Percentiles rank a stretch among this genome's conserved stretches.
Evolutionary conservation across 2,113 vertebrate genomes (phyloP).

Genomic region (Poeciliopsis occidentalis): DNA sequence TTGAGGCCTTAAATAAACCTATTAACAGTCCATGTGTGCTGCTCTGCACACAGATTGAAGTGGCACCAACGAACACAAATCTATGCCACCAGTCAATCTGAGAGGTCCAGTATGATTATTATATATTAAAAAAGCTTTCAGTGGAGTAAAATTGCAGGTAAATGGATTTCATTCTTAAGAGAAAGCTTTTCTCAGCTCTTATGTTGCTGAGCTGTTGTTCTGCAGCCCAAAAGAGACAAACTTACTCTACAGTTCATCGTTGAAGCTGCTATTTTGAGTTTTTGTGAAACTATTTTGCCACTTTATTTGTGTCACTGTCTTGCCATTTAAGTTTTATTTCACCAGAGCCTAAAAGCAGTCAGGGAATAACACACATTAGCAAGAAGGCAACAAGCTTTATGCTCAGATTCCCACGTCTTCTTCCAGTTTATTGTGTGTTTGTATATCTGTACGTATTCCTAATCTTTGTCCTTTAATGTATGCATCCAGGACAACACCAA

Average conservation of each 20-base stretch:
- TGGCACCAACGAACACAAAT: conserved; percentile 14
- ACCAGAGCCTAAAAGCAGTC: background rate
- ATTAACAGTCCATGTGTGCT: conserved; percentile 48
- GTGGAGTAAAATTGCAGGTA: no score
- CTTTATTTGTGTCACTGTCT: background rate
- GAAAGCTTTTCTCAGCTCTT: no score
- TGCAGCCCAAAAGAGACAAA: background rate
- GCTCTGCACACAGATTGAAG: conserved; percentile 21
- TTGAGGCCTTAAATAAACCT: conserved; percentile 64
- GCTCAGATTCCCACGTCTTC: background rate
- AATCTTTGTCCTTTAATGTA: conserved; percentile 26
- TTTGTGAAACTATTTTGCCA: background rate
- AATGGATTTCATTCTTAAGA: background rate
- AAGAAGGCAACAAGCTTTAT: background rate
- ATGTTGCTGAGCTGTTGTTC: background rate
- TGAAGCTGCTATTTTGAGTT: background rate
- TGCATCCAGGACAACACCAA: conserved; percentile 87
- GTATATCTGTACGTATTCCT: conserved; percentile 22
- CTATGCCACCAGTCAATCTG: background rate
- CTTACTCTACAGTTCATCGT: background rate
- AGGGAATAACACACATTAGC: background rate
- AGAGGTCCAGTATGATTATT: background rate
- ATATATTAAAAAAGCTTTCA: no score
- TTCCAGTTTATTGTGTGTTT: background rate
- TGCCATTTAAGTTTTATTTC: no score